phyloP scores from a whole-genome alignment of 1,140 invertebrate genomes.

The Diuraphis noxia region DNA sequence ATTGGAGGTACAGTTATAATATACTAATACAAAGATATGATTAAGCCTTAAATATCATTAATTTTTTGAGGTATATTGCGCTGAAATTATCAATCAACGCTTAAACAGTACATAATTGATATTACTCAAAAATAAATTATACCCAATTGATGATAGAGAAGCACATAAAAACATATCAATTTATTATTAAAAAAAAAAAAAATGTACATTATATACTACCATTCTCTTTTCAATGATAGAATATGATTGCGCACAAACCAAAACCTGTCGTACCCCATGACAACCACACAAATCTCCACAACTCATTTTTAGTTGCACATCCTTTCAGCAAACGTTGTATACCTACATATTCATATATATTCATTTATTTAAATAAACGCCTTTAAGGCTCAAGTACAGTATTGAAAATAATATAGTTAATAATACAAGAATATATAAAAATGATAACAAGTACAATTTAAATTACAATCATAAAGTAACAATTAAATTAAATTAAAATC shows the following conservation, averaged over 20 bases:
- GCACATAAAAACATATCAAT: not conserved
- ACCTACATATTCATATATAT: no score
- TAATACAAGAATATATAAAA: no score
- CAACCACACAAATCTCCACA: not conserved
- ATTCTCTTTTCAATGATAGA: not conserved
- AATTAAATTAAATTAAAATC: no score
- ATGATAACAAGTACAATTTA: no score
- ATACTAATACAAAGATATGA: not conserved
- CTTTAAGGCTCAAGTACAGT: no score
- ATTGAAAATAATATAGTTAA: no score
- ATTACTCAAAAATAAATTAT: not conserved
- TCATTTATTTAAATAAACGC: no score
- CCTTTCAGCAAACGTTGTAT: not conserved
- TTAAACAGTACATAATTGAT: not conserved
- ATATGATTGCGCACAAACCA: not conserved
- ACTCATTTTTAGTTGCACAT: not conserved
- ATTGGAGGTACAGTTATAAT: constrained; percentile 77
- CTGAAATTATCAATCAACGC: not conserved
- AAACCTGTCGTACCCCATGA: not conserved
- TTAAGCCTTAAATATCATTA: not conserved
- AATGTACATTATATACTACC: not conserved
- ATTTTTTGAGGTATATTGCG: not conserved
- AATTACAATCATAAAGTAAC: no score
- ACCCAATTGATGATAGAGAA: not conserved
- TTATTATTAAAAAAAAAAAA: not conserved